Conservation (phyloP, 2,797 vertebrate species). For the Halcyon leucocephala region DNA sequence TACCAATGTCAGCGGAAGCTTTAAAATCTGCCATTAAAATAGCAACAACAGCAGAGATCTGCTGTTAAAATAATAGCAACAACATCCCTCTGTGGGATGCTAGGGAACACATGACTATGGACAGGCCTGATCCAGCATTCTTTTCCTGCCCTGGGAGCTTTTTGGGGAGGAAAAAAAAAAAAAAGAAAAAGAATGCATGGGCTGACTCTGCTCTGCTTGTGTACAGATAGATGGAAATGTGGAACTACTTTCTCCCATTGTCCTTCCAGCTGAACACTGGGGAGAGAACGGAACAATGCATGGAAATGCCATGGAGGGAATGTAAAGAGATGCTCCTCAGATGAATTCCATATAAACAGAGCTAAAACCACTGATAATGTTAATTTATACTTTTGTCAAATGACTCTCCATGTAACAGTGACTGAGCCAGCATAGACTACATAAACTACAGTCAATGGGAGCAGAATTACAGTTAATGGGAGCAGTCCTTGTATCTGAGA, state of each 20-base stretch:
- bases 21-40: slow-evolving; percentile 71
- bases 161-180: background rate
- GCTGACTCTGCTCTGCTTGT: background rate
- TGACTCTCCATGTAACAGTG: background rate
- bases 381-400: background rate
- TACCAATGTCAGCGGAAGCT: slow-evolving; percentile 67
- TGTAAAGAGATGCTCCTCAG: background rate
- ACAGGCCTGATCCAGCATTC: slow-evolving; percentile 31
- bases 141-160: slow-evolving; percentile 11
- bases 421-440: background rate
- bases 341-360: background rate
- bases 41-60: slow-evolving; percentile 63
- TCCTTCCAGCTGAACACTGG: slow-evolving; percentile 25
- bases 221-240: slow-evolving; percentile 39
- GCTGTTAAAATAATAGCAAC: slow-evolving; percentile 68
- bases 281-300: slow-evolving; percentile 39
- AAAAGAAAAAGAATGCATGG: background rate
- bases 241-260: slow-evolving; percentile 59
- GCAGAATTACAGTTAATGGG: background rate
- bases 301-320: slow-evolving; percentile 1
- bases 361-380: background rate
- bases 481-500: background rate
- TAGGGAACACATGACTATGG: slow-evolving; percentile 24
- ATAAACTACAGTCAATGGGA: background rate
- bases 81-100: slow-evolving; percentile 68